Conservation (phyloP, 2,797 vertebrate genomes). For the Nyctibius grandis region DNA sequence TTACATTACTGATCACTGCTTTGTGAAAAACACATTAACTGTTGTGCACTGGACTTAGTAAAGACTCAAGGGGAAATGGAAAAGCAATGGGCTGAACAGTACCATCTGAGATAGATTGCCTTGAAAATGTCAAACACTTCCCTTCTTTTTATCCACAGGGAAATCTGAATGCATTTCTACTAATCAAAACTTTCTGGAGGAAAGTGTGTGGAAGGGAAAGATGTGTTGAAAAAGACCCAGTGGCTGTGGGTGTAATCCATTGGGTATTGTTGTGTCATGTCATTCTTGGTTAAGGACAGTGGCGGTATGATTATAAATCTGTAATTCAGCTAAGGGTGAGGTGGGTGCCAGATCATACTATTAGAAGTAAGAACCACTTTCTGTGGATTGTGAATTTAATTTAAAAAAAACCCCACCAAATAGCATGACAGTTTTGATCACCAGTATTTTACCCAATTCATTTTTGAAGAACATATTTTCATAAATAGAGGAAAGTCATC, state of each 20-base stretch:
- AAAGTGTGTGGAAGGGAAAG: background rate
- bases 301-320: background rate
- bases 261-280: background rate
- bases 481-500: background rate
- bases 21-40: conserved; percentile 48
- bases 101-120: background rate
- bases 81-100: background rate
- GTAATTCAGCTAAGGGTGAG: background rate
- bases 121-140: conserved; percentile 43
- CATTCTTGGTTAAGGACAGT: background rate
- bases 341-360: background rate
- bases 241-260: background rate
- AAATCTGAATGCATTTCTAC: conserved; percentile 3
- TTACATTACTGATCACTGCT: conserved; percentile 54
- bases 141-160: background rate
- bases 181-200: conserved; percentile 10
- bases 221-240: background rate
- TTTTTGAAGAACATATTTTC: background rate
- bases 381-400: background rate
- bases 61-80: conserved; percentile 24
- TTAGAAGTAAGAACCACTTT: background rate
- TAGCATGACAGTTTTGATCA: background rate
- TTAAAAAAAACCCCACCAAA: background rate
- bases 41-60: conserved; percentile 26
- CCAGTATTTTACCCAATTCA: background rate